Conservation (phyloP, 35 echinoderm and acorn worm genomes). For the Hemicentrotus pulcherrimus region DNA sequence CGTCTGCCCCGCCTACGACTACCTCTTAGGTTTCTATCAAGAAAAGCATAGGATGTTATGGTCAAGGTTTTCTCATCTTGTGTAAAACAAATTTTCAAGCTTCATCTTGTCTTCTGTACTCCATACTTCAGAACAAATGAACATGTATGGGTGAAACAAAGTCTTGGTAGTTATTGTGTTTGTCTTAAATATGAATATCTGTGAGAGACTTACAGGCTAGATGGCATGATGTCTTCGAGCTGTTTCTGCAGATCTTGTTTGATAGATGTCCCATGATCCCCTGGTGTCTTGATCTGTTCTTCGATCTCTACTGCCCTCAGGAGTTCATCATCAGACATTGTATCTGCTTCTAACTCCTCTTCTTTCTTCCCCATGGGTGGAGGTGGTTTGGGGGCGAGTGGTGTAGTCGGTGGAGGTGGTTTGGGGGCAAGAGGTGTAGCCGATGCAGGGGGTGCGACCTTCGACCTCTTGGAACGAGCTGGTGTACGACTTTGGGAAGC, state of each 20-base stretch:
- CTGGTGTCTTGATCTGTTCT: constrained; percentile 30
- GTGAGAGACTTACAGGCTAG: constrained; percentile 72
- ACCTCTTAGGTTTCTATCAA: constrained; percentile 59
- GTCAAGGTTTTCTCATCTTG: no score
- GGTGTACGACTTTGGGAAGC: constrained; percentile 54
- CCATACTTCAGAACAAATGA: no score
- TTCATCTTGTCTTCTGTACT: no score
- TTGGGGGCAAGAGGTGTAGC: not conserved
- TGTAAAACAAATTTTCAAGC: no score
- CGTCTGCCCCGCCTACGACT: constrained; percentile 53
- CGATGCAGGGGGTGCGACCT: not conserved
- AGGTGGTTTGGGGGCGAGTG: constrained; percentile 5
- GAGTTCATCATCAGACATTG: constrained; percentile 71
- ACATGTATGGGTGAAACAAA: no score
- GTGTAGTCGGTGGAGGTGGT: constrained; percentile 1
- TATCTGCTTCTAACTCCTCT: constrained; percentile 7
- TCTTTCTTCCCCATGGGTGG: not conserved
- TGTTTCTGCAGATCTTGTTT: constrained; percentile 89
- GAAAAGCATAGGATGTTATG: not conserved
- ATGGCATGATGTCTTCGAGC: constrained; percentile 84
- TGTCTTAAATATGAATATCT: not conserved
- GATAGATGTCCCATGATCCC: constrained; percentile 64
- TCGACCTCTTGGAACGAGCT: constrained; percentile 27
- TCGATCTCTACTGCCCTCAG: constrained; percentile 77
- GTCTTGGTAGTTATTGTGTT: no score